Base-by-base conservation (phyloP, 2,797 vertebrate species). In the Karalla daura region DNA sequence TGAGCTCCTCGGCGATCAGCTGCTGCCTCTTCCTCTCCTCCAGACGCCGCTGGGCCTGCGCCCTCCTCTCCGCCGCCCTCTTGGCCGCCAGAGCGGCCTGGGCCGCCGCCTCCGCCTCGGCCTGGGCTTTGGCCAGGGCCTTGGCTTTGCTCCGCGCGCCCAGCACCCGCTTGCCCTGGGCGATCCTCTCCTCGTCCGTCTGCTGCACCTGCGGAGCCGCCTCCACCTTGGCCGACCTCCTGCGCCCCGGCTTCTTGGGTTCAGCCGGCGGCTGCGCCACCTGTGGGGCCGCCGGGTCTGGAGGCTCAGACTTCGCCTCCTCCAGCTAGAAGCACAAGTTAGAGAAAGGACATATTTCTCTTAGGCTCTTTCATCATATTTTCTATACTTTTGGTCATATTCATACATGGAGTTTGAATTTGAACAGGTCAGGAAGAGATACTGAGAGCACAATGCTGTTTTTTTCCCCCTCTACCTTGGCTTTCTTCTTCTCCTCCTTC, bases 21-120 rank as follows among this genome's bases (percentile, higher is more conserved):
- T 96, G 96, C 76, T 98, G 97, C 63, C 96, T 93, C 82, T 91
- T 96, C 18, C 95, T 92, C 69, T 98, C 96, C 89, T 98, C 95
- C 84, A 95, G 81, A 2, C 95, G 95, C 60, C 93, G 94, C 91
- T 97, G 96, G 61, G 92, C 91, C 54, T 94, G 91, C 2, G 91
- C 88, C 44, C 91, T 75, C 14, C 94, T 93, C 83, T 95, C 95
- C 3, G 96, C 96, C 0, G 87, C 84, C 80, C 94, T 96, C 55
- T 95, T 95, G 1, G 90, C 95, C 8, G 94, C 90, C 84, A 93
- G 89, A 2, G 85, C 94, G 1, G 94, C 94, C 86, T 90, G 95
- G 36, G 94, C 95, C 28, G 91, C 94, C 1, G 95, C 94, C 68
- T 95, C 96, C 0, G 88, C 88, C 70, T 95, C 93, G 0, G 95